Conservation (phyloP, 2,797 vertebrate species). For the Neosilurus hyrtlii region DNA sequence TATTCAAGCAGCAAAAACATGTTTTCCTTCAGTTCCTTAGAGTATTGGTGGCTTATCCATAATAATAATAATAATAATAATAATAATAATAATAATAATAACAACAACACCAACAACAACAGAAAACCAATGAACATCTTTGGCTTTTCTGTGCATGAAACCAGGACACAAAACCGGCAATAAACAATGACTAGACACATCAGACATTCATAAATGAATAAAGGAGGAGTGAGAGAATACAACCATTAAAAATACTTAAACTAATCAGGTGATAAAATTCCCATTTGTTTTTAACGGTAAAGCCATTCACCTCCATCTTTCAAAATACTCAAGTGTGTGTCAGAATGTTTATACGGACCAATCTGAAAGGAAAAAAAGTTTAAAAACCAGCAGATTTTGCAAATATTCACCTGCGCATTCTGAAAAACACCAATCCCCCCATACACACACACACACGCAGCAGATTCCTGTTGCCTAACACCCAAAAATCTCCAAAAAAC, state of each 20-base stretch:
- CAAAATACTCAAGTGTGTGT: too few relatives aligned
- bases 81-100: too few relatives aligned
- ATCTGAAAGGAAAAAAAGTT: too few relatives aligned
- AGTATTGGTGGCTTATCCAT: neutral
- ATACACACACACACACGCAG: too few relatives aligned
- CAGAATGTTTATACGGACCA: too few relatives aligned
- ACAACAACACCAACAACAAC: neutral
- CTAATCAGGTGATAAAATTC: neutral
- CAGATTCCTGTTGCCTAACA: neutral
- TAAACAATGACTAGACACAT: neutral
- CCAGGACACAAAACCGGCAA: neutral
- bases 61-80: neutral
- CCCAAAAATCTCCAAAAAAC: neutral
- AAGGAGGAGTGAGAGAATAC: neutral
- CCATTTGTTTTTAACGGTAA: neutral
- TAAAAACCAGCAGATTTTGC: too few relatives aligned
- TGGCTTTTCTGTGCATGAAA: neutral
- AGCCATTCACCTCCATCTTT: too few relatives aligned
- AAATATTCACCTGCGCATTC: too few relatives aligned
- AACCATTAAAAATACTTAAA: too few relatives aligned
- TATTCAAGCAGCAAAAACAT: neutral
- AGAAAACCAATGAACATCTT: neutral
- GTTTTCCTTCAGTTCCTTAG: neutral
- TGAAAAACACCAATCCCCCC: too few relatives aligned
- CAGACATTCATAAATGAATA: neutral